These are phyloP conservation scores for Callaeas wilsoni DNA, from an alignment of 2,113 vertebrate genomes.

Conservation along the genomic window DNA sequence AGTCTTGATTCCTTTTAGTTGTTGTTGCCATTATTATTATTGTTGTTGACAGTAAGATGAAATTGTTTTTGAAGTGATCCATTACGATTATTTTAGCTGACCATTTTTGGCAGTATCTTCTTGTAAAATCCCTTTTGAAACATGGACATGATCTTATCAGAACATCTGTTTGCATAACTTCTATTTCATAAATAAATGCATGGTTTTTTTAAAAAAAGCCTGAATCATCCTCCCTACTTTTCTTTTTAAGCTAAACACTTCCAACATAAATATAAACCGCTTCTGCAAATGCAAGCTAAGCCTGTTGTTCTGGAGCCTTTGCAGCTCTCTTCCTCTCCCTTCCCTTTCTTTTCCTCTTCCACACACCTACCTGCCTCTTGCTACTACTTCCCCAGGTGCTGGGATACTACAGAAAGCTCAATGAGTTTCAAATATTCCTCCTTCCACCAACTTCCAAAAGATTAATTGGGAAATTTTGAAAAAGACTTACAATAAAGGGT, in stretches of 20 bases:
- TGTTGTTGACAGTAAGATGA: background rate
- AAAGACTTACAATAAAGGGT: background rate
- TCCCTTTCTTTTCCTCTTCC: background rate
- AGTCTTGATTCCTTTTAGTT: background rate
- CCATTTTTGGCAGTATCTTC: background rate
- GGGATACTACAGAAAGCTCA: background rate
- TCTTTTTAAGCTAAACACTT: constrained; percentile 17
- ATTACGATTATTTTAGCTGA: background rate
- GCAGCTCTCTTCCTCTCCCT: background rate
- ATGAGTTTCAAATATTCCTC: background rate
- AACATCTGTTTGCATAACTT: background rate
- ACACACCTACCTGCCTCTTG: background rate
- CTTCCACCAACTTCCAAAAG: background rate
- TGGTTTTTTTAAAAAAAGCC: background rate
- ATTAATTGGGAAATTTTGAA: background rate
- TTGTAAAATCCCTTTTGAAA: constrained; percentile 41
- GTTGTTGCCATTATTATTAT: background rate
- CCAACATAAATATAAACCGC: background rate
- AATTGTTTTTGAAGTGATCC: background rate
- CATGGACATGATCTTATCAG: background rate
- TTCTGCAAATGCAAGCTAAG: constrained; percentile 48
- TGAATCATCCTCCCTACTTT: constrained; percentile 8
- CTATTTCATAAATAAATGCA: constrained; percentile 17
- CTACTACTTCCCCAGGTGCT: background rate
- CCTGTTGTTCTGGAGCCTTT: constrained; percentile 25